phyloP scores from a whole-genome alignment of 2,113 vertebrate genomes.

The Chaetodon trifascialis region DNA sequence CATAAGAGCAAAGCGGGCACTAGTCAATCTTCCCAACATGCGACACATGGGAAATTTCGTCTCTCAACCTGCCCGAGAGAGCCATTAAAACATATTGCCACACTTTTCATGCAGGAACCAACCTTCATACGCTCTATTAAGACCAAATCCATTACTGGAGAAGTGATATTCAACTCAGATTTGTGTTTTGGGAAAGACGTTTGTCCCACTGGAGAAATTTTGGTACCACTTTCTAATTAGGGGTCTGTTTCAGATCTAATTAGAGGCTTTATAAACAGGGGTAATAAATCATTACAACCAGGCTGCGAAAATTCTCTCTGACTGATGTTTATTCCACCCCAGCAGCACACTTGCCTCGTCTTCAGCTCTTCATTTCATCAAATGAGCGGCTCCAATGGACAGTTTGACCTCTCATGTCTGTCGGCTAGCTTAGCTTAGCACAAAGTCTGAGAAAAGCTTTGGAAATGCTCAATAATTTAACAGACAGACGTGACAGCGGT shows the following conservation, averaged over 20 bases:
- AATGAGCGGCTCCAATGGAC: background rate
- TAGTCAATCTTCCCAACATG: slow-evolving; percentile 15
- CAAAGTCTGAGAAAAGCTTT: background rate
- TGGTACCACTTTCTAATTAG: background rate
- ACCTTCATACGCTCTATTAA: background rate
- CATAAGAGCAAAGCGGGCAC: slow-evolving; percentile 4
- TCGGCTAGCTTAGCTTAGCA: background rate
- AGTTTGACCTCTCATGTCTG: background rate
- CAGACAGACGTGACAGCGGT: too few species aligned
- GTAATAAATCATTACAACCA: too few species aligned
- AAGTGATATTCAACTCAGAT: background rate
- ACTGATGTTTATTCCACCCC: background rate
- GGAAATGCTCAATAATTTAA: background rate
- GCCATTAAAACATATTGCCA: slow-evolving; percentile 1
- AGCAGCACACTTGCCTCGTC: background rate
- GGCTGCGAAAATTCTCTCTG: background rate
- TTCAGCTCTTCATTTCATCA: background rate
- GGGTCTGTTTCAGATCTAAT: too few species aligned
- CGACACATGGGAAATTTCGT: slow-evolving; percentile 24
- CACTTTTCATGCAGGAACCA: background rate
- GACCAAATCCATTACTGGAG: background rate
- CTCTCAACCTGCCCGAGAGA: background rate
- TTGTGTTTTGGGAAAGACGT: background rate
- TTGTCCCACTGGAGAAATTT: background rate
- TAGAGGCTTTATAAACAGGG: too few species aligned